Conservation (phyloP, 1,140 invertebrate genomes). For the Heterodera carotae region DNA sequence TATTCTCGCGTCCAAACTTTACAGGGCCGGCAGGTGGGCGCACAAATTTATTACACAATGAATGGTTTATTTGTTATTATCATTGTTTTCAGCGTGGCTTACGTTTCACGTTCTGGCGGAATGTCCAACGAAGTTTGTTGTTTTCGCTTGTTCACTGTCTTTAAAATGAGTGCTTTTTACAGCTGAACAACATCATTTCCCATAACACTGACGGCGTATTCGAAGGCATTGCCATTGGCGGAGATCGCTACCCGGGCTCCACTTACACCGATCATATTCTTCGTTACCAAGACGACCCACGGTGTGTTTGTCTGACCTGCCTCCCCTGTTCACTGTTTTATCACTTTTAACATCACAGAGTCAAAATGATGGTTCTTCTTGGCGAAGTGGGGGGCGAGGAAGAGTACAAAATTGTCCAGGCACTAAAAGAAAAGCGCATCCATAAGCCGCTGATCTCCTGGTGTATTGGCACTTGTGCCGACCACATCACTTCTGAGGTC, state of each 20-base stretch:
- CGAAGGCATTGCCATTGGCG: constrained; percentile 98
- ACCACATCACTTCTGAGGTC: constrained; percentile 57
- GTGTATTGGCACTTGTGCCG: constrained; percentile 89
- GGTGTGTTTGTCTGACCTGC: constrained; percentile 28
- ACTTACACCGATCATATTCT: constrained; percentile 97
- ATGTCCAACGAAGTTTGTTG: constrained; percentile 93
- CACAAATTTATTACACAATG: not conserved
- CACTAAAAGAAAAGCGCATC: constrained; percentile 78
- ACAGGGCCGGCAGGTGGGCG: constrained; percentile 78
- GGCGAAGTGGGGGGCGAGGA: constrained; percentile 99
- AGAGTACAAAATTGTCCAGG: constrained; percentile 93
- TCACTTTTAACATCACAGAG: no score
- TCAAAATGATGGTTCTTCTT: constrained; percentile 91
- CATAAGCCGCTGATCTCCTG: constrained; percentile 94
- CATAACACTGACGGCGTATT: constrained; percentile 94
- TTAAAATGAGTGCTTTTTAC: no score
- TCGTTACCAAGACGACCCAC: constrained; percentile 76
- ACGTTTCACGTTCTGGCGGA: constrained; percentile 94
- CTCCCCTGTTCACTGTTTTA: constrained; percentile 15
- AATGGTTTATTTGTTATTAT: not conserved
- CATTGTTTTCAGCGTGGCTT: constrained; percentile 79
- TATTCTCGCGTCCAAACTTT: constrained; percentile 93
- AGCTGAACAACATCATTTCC: constrained; percentile 93
- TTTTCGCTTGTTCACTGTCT: not conserved
- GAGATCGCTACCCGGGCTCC: constrained; percentile 95